A percentile compares a stretch with the other conserved stretches of the same genome.
Evolutionary conservation across 2,113 vertebrate species (phyloP).

Genomic region (Sphyrna mokarran): DNA sequence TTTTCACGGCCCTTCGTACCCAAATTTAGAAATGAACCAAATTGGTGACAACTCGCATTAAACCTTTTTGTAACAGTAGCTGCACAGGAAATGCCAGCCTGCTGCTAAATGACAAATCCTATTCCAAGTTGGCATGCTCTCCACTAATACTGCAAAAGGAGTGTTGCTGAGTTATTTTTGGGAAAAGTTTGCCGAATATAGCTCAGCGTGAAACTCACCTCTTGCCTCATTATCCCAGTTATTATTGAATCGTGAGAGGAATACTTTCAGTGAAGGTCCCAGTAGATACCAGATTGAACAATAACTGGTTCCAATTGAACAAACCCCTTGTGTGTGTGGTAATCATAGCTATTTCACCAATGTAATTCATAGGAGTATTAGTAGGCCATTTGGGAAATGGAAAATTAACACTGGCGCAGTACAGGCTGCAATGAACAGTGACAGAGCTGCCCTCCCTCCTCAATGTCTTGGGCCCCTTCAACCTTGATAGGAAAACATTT

Average conservation of each 20-base stretch:
- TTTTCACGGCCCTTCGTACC: not conserved
- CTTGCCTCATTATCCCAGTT: constrained; percentile 4
- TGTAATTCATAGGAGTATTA: not conserved
- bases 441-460: not conserved
- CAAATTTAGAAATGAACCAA: not conserved
- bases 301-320: not conserved
- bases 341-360: not conserved
- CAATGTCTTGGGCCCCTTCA: not conserved
- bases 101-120: not conserved
- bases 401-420: not conserved
- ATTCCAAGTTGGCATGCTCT: not conserved
- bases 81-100: not conserved
- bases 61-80: not conserved
- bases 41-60: not conserved
- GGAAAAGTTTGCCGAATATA: not conserved
- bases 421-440: not conserved
- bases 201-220: not conserved
- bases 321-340: not conserved
- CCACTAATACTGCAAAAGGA: not conserved
- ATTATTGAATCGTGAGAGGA: not conserved
- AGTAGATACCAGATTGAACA: constrained; percentile 2
- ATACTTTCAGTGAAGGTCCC: not conserved
- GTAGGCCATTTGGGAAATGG: not conserved
- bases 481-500: not conserved
- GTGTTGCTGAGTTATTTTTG: not conserved